These are phyloP conservation scores for Helostoma temminkii DNA, from an alignment of 2,797 vertebrate species.

Conservation along the genomic window DNA sequence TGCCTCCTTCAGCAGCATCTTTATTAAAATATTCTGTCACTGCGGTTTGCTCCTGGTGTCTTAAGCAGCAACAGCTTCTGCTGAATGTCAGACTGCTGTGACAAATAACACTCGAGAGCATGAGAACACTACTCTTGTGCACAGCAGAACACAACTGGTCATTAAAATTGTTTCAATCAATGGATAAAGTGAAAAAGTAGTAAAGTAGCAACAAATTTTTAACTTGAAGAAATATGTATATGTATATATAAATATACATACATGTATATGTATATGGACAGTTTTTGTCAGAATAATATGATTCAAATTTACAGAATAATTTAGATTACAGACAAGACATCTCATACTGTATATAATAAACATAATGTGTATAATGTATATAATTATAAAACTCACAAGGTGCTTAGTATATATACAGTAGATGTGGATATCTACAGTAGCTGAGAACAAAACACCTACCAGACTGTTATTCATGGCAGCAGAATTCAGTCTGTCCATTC, in stretches of 20 bases:
- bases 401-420: too few species aligned
- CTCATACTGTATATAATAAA: too few species aligned
- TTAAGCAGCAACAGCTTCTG: conserved; percentile 60
- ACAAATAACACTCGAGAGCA: conserved; percentile 52
- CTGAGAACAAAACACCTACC: too few species aligned
- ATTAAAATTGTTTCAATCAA: conserved; percentile 2
- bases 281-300: neutral
- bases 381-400: neutral
- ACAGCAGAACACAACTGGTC: conserved; percentile 41
- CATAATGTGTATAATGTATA: neutral
- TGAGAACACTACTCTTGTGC: conserved; percentile 42
- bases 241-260: neutral
- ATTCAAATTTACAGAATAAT: neutral
- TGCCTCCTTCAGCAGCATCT: conserved; percentile 63
- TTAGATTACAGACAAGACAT: neutral
- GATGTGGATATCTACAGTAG: too few species aligned
- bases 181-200: conserved; percentile 9
- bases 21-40: conserved; percentile 70
- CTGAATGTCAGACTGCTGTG: conserved; percentile 65
- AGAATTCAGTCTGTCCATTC: too few species aligned
- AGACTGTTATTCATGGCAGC: too few species aligned
- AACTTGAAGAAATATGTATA: neutral
- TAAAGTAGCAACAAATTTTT: conserved; percentile 4
- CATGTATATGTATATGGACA: neutral
- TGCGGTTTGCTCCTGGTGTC: conserved; percentile 44